A percentile compares a stretch with the other conserved stretches of the same genome.
Conservation (phyloP, 2,797 vertebrate genomes). For the Phalloptychus januarius region DNA sequence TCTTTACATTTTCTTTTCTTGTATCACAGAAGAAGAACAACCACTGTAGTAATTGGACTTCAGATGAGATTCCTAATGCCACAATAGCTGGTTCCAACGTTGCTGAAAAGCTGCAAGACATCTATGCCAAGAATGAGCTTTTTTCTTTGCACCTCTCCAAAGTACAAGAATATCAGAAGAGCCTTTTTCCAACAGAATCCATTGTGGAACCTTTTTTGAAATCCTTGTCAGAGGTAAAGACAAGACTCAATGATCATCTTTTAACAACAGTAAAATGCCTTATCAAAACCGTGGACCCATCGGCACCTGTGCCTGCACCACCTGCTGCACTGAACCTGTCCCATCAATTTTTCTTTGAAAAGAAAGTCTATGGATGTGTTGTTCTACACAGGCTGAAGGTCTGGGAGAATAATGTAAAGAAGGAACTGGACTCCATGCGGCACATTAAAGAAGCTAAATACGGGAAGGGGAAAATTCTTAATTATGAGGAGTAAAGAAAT, state of each 20-base stretch:
- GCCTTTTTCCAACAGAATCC: accelerated
- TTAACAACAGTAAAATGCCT: accelerated
- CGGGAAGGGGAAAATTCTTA: not conserved
- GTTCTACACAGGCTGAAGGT: slow-evolving; percentile 21
- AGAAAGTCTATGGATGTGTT: slow-evolving; percentile 22
- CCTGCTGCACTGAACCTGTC: not conserved
- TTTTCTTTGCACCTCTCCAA: slow-evolving; percentile 34
- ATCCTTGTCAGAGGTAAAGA: accelerated
- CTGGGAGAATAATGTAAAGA: not conserved
- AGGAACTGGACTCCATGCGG: not conserved
- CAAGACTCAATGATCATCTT: accelerated
- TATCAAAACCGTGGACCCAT: accelerated
- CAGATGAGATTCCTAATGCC: not conserved
- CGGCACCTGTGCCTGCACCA: accelerated
- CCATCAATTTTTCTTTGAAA: accelerated
- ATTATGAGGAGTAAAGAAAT: not conserved
- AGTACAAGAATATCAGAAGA: not conserved
- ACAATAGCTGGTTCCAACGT: not conserved
- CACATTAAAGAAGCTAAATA: not conserved
- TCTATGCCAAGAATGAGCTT: slow-evolving; percentile 26
- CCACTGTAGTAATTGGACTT: accelerated
- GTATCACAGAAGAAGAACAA: not conserved
- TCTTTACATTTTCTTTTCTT: not conserved
- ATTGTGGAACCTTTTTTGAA: accelerated
- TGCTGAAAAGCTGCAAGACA: slow-evolving; percentile 42